Conservation (phyloP, 1,140 invertebrate species). For the Nephila pilipes region DNA sequence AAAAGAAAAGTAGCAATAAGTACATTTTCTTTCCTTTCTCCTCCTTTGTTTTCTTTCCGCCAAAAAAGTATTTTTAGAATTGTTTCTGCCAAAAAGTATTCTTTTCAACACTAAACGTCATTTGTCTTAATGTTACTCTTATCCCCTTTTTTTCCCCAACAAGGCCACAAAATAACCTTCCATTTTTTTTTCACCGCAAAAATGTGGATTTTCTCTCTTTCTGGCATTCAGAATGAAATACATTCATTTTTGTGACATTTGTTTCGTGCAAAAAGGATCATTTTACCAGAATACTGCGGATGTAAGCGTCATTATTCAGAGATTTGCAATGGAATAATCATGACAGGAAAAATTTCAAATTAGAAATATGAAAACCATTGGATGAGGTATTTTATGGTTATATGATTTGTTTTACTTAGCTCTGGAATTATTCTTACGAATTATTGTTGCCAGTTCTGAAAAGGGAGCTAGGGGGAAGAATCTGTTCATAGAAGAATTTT, state of each 20-base stretch:
- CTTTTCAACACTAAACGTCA: neutral
- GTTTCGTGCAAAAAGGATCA: neutral
- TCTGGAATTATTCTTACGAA: too few species aligned
- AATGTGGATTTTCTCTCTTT: neutral
- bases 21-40: neutral
- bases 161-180: neutral
- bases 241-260: neutral
- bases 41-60: neutral
- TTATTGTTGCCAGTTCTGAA: too few species aligned
- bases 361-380: neutral
- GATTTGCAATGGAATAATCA: neutral
- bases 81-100: neutral
- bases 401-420: neutral
- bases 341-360: neutral
- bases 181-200: neutral
- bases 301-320: neutral
- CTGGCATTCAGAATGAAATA: neutral
- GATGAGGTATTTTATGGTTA: neutral
- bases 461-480: too few species aligned
- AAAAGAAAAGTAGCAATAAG: neutral
- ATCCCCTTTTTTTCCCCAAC: neutral
- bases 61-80: neutral
- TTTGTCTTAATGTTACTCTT: constrained; percentile 1
- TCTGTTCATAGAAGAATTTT: too few species aligned
- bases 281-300: neutral